Evolutionary conservation across 2,113 vertebrate genomes (phyloP).

Genomic region (Craseonycteris thonglongyai): DNA sequence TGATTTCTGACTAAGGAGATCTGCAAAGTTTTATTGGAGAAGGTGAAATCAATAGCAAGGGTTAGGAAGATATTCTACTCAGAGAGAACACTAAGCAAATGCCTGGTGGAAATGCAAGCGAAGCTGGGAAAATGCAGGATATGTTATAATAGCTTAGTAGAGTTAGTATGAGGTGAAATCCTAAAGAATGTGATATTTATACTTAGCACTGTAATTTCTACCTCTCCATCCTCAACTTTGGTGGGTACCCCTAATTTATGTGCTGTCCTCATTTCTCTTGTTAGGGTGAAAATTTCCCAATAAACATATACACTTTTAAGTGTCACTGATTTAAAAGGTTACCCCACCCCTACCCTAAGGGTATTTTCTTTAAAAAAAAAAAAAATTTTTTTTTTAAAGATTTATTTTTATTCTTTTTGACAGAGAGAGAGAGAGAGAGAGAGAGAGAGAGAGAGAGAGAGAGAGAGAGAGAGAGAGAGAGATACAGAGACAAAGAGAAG

Average conservation of each 20-base stretch:
- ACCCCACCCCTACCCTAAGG: background rate
- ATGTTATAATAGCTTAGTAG: background rate
- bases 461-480: too few relatives aligned
- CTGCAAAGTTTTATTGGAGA: background rate
- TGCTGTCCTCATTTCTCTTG: background rate
- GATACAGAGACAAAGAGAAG: too few relatives aligned
- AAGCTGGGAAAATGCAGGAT: background rate
- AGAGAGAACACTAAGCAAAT: background rate
- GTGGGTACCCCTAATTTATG: background rate
- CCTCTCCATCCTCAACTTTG: background rate
- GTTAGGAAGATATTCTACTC: background rate
- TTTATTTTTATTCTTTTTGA: too few relatives aligned
- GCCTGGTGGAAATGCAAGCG: background rate
- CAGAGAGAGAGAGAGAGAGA: too few relatives aligned
- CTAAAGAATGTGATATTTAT: background rate
- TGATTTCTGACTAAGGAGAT: background rate
- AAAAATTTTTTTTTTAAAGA: too few relatives aligned
- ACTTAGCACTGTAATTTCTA: background rate
- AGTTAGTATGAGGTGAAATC: background rate
- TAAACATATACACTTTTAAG: background rate
- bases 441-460: too few relatives aligned
- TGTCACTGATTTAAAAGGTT: background rate
- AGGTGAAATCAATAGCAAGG: background rate
- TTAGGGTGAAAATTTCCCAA: background rate
- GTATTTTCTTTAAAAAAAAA: background rate